phyloP scores from a whole-genome alignment of 2,797 vertebrate species.

The Xerus rutilus region DNA sequence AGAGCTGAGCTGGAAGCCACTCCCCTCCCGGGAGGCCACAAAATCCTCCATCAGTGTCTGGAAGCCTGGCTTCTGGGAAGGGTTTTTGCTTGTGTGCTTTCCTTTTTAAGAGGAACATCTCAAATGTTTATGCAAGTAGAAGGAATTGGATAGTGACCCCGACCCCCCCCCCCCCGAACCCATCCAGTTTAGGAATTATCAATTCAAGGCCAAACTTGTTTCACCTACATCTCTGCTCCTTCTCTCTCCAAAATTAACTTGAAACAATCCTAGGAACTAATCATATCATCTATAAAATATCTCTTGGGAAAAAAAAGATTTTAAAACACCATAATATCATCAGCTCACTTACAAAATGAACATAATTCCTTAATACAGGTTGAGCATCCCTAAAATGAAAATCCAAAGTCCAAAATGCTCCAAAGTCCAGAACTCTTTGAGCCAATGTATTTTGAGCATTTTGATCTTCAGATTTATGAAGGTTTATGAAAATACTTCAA shows the following conservation, averaged over 20 bases:
- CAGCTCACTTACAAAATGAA: background rate
- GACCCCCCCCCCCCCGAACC: no score
- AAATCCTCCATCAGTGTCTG: rapidly evolving
- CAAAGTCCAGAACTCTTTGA: background rate
- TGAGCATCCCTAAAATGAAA: background rate
- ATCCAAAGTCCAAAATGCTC: background rate
- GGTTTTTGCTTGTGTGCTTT: background rate
- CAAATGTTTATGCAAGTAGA: background rate
- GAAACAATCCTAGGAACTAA: conserved; percentile 4
- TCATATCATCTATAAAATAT: background rate
- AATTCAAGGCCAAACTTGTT: background rate
- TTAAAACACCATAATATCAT: background rate
- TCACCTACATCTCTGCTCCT: background rate
- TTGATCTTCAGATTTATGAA: background rate
- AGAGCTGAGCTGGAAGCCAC: background rate
- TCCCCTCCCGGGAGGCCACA: background rate
- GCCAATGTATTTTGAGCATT: background rate
- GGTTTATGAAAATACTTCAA: background rate
- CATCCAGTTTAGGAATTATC: background rate
- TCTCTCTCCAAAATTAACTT: background rate
- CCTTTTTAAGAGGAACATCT: background rate
- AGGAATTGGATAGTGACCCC: background rate
- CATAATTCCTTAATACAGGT: background rate
- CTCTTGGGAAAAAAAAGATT: background rate
- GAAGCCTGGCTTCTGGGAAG: background rate